Evolutionary conservation across 2,797 vertebrate species (phyloP), one percentile per base, ranked within the genome.

Genomic region (Tapirus indicus): DNA sequence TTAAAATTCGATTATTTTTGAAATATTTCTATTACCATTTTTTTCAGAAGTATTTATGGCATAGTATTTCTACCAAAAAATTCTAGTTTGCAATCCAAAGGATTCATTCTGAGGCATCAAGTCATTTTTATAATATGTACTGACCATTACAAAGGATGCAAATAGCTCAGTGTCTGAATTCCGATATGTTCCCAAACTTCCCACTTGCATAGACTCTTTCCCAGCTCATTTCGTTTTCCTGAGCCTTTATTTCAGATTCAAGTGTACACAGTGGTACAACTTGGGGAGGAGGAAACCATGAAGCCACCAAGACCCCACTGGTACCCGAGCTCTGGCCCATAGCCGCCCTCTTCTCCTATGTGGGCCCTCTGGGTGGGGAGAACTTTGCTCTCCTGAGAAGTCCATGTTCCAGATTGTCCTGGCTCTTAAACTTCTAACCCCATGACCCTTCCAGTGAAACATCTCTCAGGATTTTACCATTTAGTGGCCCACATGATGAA

Each of bases 311-410:
- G 13, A 69, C 29, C 7, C 14, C 38, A 11, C 78, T 0, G 1
- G 11, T 0, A 2, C 18, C n/a, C 12, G 12, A 1, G 0, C 25
- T 75, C 58, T 47, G 23, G 56, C 23, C 44, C 32, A 16, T 2
- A 23, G 41, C 14, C 13, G 29, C 23, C 5, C 4, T 12, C 14
- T 41, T 80, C 9, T 35, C n/a, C 29, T 16, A 18, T 10, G n/a
- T 68, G 64, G 64, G 20, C 4, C 3, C 35, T 80, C 35, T 4
- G 25, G 52, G n/a, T 52, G 27, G n/a, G 52, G 75, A 4, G 56
- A 58, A 6, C 52, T 78, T 25, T 52, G 10, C 16, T 25, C 54
- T 58, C n/a, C n/a, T 38, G 23, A 17, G 38, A 79, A 2, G 77
- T 5, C 35, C 23, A n/a, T 38, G n/a, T 23, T 38, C n/a, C 13